Evolutionary conservation across 2,113 vertebrate species (phyloP).

Genomic region (Alligator mississippiensis): DNA sequence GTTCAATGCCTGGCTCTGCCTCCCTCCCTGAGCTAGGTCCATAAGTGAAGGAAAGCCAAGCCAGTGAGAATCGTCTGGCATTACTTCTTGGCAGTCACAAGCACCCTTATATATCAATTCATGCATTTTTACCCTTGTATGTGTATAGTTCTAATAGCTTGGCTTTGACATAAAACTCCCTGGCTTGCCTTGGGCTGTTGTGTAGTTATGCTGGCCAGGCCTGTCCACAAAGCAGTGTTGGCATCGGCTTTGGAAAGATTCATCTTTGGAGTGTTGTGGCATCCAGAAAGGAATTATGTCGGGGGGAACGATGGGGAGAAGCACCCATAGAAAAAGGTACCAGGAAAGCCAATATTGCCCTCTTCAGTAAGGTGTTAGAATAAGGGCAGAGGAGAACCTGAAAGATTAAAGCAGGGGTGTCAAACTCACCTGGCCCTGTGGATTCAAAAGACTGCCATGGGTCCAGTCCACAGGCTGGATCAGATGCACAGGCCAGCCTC

Average conservation of each 20-base stretch:
- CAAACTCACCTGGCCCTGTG: no score
- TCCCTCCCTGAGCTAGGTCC: neutral
- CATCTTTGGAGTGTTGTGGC: neutral
- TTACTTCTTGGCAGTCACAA: conserved; percentile 27
- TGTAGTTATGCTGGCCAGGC: conserved; percentile 16
- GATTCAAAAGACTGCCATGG: no score
- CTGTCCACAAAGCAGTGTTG: conserved; percentile 48
- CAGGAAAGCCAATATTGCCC: neutral
- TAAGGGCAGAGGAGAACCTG: neutral
- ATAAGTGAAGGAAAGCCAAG: conserved; percentile 38
- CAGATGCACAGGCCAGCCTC: no score
- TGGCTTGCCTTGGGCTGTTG: conserved; percentile 31
- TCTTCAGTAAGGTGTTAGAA: neutral
- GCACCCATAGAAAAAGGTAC: neutral
- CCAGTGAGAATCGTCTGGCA: conserved; percentile 47
- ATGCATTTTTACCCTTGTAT: conserved; percentile 42
- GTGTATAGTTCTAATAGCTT: conserved; percentile 23
- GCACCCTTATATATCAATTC: conserved; percentile 68
- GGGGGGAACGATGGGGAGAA: neutral
- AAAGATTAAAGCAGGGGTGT: neutral
- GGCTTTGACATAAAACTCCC: conserved; percentile 36
- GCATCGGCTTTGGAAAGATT: conserved; percentile 18
- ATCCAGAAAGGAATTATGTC: neutral
- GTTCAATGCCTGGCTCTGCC: conserved; percentile 21
- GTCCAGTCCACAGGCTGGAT: no score